phyloP scores from a whole-genome alignment of 2,797 vertebrate genomes.

The Malurus splendens region DNA sequence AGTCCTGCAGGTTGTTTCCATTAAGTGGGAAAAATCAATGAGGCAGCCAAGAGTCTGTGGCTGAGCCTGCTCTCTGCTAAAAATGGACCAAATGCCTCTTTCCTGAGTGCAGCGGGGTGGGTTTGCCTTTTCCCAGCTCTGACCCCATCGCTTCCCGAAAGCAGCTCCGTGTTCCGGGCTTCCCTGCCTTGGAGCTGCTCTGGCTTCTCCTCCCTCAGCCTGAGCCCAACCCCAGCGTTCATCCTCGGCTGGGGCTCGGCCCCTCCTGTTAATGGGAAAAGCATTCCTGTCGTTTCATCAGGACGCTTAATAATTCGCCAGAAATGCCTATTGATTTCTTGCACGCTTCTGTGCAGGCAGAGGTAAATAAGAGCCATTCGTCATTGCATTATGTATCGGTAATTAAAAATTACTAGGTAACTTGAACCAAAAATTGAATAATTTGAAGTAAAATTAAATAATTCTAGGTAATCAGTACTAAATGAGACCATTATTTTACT shows the following conservation, averaged over 20 bases:
- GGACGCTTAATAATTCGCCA: constrained; percentile 19
- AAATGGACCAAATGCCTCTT: neutral
- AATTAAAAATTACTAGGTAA: constrained; percentile 65
- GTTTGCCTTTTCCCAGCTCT: neutral
- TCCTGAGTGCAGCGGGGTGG: neutral
- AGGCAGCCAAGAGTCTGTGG: constrained; percentile 44
- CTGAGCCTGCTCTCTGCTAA: constrained; percentile 14
- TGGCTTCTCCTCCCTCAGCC: neutral
- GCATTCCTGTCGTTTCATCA: constrained; percentile 28
- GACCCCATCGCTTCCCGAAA: neutral
- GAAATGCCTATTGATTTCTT: constrained; percentile 56
- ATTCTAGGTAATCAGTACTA: constrained; percentile 50
- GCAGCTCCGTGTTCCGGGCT: accelerated
- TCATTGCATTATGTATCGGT: constrained; percentile 27
- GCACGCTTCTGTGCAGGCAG: constrained; percentile 26
- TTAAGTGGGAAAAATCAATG: constrained; percentile 55
- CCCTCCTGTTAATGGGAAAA: neutral
- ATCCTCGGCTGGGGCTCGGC: neutral
- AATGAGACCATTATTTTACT: constrained; percentile 58
- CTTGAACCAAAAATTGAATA: constrained; percentile 57
- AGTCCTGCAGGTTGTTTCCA: constrained; percentile 59
- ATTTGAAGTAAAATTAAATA: constrained; percentile 58
- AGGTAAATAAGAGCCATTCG: constrained; percentile 55
- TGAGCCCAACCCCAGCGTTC: accelerated
- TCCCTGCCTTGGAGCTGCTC: neutral